Evolutionary conservation across 2,888 invertebrate genomes (phyloP).

Genomic region (Dascillus cervinus): DNA sequence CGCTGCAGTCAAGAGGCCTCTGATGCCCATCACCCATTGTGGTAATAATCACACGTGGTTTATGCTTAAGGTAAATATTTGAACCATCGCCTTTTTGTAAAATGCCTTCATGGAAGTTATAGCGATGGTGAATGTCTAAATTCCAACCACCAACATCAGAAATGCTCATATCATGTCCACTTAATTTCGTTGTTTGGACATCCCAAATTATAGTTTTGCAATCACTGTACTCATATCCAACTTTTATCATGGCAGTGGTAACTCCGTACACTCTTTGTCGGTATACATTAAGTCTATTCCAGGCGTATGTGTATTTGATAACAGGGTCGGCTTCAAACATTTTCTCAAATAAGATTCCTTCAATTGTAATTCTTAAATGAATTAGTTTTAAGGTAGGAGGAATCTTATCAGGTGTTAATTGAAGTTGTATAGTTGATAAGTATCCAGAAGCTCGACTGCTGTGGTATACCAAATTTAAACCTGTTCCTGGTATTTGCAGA

Average conservation of each 20-base stretch:
- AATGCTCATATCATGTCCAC: conserved; percentile 94
- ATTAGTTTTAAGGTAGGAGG: conserved; percentile 78
- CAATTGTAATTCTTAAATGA: conserved; percentile 86
- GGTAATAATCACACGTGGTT: conserved; percentile 83
- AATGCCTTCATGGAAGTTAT: conserved; percentile 96
- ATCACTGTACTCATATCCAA: conserved; percentile 92
- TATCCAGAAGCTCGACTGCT: conserved; percentile 92
- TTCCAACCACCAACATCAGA: conserved; percentile 98
- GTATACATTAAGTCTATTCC: conserved; percentile 95
- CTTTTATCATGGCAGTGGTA: conserved; percentile 88
- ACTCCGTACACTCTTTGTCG: conserved; percentile 94
- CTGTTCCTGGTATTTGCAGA: conserved; percentile 87
- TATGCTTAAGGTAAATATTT: conserved; percentile 88
- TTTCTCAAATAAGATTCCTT: conserved; percentile 89
- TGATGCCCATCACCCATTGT: conserved; percentile 90
- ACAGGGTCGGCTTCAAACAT: conserved; percentile 94
- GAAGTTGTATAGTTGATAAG: conserved; percentile 84
- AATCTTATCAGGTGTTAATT: conserved; percentile 78
- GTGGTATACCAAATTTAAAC: conserved; percentile 92
- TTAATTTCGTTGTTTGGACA: conserved; percentile 87
- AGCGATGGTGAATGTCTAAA: conserved; percentile 93
- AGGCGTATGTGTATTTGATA: conserved; percentile 94
- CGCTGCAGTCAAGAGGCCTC: conserved; percentile 74
- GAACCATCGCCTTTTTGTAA: conserved; percentile 96
- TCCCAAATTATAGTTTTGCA: conserved; percentile 94